Conservation (phyloP, 92 coral and sea anemone species). For the Porites rus region DNA sequence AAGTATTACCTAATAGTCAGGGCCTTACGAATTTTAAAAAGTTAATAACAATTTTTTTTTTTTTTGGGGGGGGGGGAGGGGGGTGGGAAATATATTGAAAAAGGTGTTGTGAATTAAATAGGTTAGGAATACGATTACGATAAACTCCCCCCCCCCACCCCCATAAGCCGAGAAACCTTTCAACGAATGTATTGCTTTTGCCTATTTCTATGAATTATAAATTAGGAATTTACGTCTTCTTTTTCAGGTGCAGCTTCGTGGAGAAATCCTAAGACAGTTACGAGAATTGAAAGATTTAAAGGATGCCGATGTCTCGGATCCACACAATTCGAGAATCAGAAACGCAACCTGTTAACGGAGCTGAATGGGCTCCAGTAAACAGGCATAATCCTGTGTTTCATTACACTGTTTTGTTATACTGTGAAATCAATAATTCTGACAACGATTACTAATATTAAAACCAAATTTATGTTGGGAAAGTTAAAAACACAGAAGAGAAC, state of each 20-base stretch:
- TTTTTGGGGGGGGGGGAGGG: not conserved
- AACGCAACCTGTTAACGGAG: slow-evolving; percentile 1
- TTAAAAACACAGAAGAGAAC: too few relatives aligned
- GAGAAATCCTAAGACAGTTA: slow-evolving; percentile 1
- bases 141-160: too few relatives aligned
- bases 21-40: not conserved
- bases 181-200: not conserved
- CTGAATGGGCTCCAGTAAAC: not conserved
- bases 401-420: not conserved
- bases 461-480: too few relatives aligned
- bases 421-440: not conserved
- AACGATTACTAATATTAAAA: not conserved
- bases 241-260: slow-evolving; percentile 13
- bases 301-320: not conserved
- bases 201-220: not conserved
- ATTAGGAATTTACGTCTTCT: not conserved
- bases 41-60: not conserved
- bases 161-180: not conserved
- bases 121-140: not conserved
- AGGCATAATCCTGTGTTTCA: not conserved
- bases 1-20: not conserved
- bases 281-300: slow-evolving; percentile 4
- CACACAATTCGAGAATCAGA: slow-evolving; percentile 5
- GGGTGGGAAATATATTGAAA: not conserved
- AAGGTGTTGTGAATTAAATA: too few relatives aligned